Percentiles rank a stretch among this genome's conserved stretches.
Evolutionary conservation across 2,888 invertebrate genomes (phyloP).

Genomic region (Eutolmus rufibarbis): DNA sequence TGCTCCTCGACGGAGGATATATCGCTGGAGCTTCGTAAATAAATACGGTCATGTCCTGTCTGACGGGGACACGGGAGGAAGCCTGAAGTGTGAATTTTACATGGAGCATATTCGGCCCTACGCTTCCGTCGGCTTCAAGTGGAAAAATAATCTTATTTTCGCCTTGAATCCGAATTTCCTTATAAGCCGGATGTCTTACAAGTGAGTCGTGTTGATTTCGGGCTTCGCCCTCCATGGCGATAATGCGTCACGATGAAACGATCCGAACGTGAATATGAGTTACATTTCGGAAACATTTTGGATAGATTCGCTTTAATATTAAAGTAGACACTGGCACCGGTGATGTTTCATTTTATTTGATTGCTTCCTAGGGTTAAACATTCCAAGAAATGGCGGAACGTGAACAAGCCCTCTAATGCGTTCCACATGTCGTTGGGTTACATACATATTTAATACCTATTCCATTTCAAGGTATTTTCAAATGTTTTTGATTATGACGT

Average conservation of each 20-base stretch:
- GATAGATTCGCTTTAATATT: conserved; percentile 13
- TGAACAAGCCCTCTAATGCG: neutral
- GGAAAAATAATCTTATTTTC: conserved; percentile 27
- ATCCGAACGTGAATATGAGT: conserved; percentile 31
- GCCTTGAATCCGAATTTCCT: conserved; percentile 34
- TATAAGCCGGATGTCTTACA: conserved; percentile 36
- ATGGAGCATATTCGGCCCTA: neutral
- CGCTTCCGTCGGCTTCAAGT: conserved; percentile 3
- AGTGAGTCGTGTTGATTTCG: conserved; percentile 32
- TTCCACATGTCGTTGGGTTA: neutral
- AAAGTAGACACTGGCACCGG: neutral
- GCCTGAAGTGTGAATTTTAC: neutral
- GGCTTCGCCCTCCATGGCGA: neutral
- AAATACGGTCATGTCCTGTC: conserved; percentile 8
- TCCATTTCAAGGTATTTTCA: neutral
- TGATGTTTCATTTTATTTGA: neutral
- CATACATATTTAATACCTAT: neutral
- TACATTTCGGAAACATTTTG: neutral
- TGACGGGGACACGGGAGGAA: neutral
- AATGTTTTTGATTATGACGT: neutral
- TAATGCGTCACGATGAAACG: conserved; percentile 31
- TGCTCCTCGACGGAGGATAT: neutral
- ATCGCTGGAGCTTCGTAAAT: conserved; percentile 4
- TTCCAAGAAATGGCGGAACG: neutral
- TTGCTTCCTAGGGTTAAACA: neutral